Evolutionary conservation across 2,797 vertebrate species (phyloP).

Genomic region (Protonibea diacanthus): DNA sequence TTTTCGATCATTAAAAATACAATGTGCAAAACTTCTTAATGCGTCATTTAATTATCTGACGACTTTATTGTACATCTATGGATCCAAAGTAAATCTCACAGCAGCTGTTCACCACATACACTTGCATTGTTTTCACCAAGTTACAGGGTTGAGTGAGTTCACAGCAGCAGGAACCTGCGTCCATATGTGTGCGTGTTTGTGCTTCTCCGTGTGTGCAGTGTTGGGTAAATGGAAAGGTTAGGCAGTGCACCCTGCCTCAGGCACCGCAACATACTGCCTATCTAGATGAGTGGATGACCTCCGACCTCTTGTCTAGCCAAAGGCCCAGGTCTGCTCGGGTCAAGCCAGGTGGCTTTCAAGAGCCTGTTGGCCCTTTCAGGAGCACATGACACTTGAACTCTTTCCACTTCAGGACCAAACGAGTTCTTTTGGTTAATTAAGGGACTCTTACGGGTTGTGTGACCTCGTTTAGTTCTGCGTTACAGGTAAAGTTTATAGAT

Average conservation of each 20-base stretch:
- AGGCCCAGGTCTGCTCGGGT: conserved; percentile 71
- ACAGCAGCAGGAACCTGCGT: conserved; percentile 45
- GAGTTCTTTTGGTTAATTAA: conserved; percentile 55
- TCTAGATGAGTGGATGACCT: conserved; percentile 77
- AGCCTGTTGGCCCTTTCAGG: conserved; percentile 53
- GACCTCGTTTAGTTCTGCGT: conserved; percentile 18
- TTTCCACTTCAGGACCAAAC: conserved; percentile 57
- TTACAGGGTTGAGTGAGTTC: conserved; percentile 52
- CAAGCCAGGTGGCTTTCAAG: conserved; percentile 78
- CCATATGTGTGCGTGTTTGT: conserved; percentile 65
- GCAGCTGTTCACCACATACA: conserved; percentile 21
- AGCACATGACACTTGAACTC: conserved; percentile 77
- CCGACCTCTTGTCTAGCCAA: conserved; percentile 77
- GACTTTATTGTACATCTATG: conserved; percentile 11
- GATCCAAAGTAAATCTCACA: neutral
- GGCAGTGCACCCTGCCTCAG: conserved; percentile 67
- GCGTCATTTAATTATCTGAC: conserved; percentile 9
- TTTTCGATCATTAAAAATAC: conserved; percentile 27
- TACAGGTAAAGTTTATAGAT: conserved; percentile 28
- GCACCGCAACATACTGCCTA: conserved; percentile 67
- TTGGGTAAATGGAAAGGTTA: conserved; percentile 73
- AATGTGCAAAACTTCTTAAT: conserved; percentile 30
- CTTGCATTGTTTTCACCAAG: conserved; percentile 6
- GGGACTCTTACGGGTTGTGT: conserved; percentile 29
- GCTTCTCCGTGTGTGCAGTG: conserved; percentile 37